A percentile compares a stretch with the other conserved stretches of the same genome.
These are phyloP conservation scores for Ahaetulla prasina DNA, from an alignment of 2,113 vertebrate genomes.

Conservation along the genomic window DNA sequence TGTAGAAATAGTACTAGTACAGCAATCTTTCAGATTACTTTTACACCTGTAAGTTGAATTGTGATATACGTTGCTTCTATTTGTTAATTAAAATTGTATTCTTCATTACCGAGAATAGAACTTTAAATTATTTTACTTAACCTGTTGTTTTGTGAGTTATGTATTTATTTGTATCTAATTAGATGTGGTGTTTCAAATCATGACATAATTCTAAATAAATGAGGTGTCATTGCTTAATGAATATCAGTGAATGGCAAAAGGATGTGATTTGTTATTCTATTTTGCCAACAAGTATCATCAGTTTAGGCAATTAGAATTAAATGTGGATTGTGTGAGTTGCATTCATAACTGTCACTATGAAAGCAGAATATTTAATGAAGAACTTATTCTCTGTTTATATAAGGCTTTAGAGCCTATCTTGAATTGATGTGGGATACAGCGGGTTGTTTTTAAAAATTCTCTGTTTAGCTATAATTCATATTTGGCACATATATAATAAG, in stretches of 20 bases:
- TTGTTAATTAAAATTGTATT: background rate
- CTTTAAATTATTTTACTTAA: conserved; percentile 6
- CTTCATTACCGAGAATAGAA: background rate
- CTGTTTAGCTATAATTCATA: background rate
- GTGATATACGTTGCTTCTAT: background rate
- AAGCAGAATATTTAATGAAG: conserved; percentile 15
- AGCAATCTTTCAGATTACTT: background rate
- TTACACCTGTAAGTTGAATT: background rate
- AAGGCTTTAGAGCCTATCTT: background rate
- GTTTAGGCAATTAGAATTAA: conserved; percentile 56
- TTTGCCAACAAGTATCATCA: conserved; percentile 42
- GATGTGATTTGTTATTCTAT: conserved; percentile 53
- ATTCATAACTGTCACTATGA: conserved; percentile 31
- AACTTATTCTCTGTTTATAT: conserved; percentile 24
- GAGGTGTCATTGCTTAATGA: conserved; percentile 66
- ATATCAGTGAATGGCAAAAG: conserved; percentile 60
- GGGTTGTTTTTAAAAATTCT: conserved; percentile 12
- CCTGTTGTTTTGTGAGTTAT: background rate
- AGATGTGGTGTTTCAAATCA: conserved; percentile 43
- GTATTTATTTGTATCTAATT: conserved; percentile 48
- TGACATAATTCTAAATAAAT: conserved; percentile 63
- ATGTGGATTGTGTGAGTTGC: conserved; percentile 42
- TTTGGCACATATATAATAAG: background rate
- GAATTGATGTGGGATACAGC: background rate
- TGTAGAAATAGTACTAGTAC: background rate